phyloP scores from a whole-genome alignment of 1,140 invertebrate species.

The Panagrolaimus sp. region DNA sequence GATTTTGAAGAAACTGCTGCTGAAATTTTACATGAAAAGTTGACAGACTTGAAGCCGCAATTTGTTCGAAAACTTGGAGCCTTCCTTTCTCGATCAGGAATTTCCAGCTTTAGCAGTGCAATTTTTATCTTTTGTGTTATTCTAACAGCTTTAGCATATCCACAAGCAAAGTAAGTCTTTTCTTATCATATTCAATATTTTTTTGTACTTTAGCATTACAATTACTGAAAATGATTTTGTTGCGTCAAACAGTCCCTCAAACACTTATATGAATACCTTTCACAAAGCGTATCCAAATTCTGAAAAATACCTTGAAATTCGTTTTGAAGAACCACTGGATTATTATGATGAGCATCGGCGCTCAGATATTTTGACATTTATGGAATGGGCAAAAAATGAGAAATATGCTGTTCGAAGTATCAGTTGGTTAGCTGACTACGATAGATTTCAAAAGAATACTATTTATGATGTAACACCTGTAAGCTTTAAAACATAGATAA shows the following conservation, averaged over 20 bases:
- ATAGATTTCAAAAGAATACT: slow-evolving; percentile 30
- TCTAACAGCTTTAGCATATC: neutral
- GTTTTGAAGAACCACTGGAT: slow-evolving; percentile 26
- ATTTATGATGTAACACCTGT: slow-evolving; percentile 35
- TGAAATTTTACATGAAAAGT: slow-evolving; percentile 35
- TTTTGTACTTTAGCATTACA: neutral
- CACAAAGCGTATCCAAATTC: slow-evolving; percentile 26
- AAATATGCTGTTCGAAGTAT: slow-evolving; percentile 34
- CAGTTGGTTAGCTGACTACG: slow-evolving; percentile 42
- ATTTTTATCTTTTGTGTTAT: slow-evolving; percentile 19
- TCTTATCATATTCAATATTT: neutral
- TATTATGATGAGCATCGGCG: slow-evolving; percentile 34
- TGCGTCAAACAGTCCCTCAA: neutral
- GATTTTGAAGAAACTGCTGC: slow-evolving; percentile 33
- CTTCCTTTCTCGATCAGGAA: slow-evolving; percentile 18
- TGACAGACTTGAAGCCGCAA: slow-evolving; percentile 32
- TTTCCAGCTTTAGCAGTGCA: slow-evolving; percentile 18
- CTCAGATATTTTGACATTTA: slow-evolving; percentile 28
- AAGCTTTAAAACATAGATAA: neutral
- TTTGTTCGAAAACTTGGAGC: slow-evolving; percentile 28
- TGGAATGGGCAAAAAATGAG: slow-evolving; percentile 25
- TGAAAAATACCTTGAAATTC: slow-evolving; percentile 38
- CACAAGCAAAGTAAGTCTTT: neutral
- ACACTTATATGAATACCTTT: slow-evolving; percentile 17
- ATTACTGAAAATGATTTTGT: slow-evolving; percentile 28